Percentiles rank a stretch among this genome's conserved stretches.
These are phyloP conservation scores for Osmerus mordax DNA, from an alignment of 2,113 vertebrate genomes.

Conservation along the genomic window DNA sequence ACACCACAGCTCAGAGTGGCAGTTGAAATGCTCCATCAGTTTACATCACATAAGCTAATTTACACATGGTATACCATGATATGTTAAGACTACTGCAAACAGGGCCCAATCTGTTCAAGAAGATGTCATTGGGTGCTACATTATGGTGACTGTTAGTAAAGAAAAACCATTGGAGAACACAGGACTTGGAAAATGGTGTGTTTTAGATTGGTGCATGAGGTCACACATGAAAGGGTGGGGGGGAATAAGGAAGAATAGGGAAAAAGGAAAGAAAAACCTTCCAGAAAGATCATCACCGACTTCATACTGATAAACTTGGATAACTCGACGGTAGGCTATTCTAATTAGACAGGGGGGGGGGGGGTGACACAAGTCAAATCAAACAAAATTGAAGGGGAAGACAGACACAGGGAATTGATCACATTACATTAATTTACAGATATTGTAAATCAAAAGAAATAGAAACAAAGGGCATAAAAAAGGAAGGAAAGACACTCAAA, in stretches of 20 bases:
- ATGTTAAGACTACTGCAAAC: constrained; percentile 40
- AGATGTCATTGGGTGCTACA: constrained; percentile 13
- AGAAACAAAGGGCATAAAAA: no score
- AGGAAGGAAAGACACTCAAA: no score
- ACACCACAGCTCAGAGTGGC: no score
- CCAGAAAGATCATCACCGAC: constrained; percentile 97
- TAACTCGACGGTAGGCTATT: constrained; percentile 95
- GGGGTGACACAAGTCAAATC: constrained; percentile 46
- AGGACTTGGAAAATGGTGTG: constrained; percentile 32
- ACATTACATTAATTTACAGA: no score
- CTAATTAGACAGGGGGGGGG: constrained; percentile 79
- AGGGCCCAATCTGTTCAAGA: constrained; percentile 23
- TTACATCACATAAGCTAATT: constrained; percentile 37
- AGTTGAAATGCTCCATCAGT: not conserved
- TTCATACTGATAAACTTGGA: constrained; percentile 97
- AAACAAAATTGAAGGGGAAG: constrained; percentile 24
- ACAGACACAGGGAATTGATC: constrained; percentile 30
- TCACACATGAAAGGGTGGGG: constrained; percentile 58
- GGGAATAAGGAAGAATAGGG: constrained; percentile 34
- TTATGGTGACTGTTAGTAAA: constrained; percentile 77
- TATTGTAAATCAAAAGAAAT: no score
- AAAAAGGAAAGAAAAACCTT: constrained; percentile 80
- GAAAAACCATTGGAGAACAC: constrained; percentile 39
- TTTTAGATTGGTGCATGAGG: constrained; percentile 65
- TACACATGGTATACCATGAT: constrained; percentile 54